Conservation (phyloP, 2,888 invertebrate species). For the Drosophila falleni region DNA sequence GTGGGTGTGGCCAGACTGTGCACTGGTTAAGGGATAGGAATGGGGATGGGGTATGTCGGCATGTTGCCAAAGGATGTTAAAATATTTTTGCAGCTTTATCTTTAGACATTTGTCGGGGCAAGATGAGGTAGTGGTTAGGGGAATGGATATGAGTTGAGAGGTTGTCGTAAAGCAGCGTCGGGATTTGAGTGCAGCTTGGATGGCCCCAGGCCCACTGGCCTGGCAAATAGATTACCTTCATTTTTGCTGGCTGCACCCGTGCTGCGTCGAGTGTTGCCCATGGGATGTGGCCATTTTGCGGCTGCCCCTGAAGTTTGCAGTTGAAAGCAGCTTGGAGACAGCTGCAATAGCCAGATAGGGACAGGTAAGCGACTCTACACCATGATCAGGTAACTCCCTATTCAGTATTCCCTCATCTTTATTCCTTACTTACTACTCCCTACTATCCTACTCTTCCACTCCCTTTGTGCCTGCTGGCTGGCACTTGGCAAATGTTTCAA, state of each 20-base stretch:
- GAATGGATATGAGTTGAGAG: constrained; percentile 25
- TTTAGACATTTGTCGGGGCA: constrained; percentile 66
- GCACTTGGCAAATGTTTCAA: constrained; percentile 64
- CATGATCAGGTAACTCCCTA: constrained; percentile 11
- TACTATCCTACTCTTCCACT: too few relatives aligned
- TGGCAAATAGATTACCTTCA: constrained; percentile 74
- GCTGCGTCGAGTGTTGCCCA: constrained; percentile 51
- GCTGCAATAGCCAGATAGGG: constrained; percentile 22
- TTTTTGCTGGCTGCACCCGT: constrained; percentile 42
- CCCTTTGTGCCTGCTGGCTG: constrained; percentile 25
- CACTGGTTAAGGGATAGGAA: neutral
- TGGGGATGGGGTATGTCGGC: constrained; percentile 38
- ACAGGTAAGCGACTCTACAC: constrained; percentile 3
- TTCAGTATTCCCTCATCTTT: neutral
- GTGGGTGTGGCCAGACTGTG: constrained; percentile 5
- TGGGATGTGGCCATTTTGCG: constrained; percentile 78
- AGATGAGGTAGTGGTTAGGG: neutral
- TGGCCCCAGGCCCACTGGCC: constrained; percentile 47
- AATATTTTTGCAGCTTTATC: constrained; percentile 82
- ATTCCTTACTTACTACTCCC: neutral
- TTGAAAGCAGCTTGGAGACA: constrained; percentile 41
- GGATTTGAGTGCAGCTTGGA: constrained; percentile 71
- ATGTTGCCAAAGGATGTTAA: constrained; percentile 79
- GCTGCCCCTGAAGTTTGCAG: constrained; percentile 67
- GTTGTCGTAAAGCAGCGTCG: constrained; percentile 70